These are phyloP conservation scores for Argyresthia goedartella DNA, from an alignment of 2,888 invertebrate species.

Conservation along the genomic window DNA sequence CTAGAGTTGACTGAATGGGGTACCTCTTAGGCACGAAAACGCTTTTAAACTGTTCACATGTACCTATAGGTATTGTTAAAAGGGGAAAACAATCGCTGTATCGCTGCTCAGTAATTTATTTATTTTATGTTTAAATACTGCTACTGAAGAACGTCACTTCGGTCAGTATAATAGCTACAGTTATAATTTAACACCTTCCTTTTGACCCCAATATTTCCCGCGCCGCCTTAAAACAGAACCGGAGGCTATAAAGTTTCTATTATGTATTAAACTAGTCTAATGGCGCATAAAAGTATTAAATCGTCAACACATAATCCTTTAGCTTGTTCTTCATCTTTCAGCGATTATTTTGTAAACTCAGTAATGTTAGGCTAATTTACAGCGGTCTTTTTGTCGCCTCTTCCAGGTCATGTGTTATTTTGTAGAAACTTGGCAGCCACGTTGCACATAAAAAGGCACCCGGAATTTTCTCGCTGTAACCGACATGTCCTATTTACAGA, in stretches of 20 bases:
- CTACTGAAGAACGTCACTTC: too few relatives aligned
- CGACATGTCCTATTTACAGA: constrained; percentile 37
- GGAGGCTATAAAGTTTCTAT: constrained; percentile 54
- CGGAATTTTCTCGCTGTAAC: constrained; percentile 32
- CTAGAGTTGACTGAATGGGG: too few relatives aligned
- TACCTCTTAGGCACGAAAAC: too few relatives aligned
- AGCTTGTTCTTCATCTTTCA: constrained; percentile 16
- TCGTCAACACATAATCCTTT: constrained; percentile 23
- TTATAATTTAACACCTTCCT: constrained; percentile 4
- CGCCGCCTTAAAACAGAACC: constrained; percentile 16
- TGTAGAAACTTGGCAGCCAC: constrained; percentile 3
- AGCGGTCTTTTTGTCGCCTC: constrained; percentile 6
- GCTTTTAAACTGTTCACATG: too few relatives aligned
- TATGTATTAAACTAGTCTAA: constrained; percentile 32
- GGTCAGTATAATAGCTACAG: not conserved
- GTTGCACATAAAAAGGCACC: constrained; percentile 23
- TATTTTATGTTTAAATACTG: not conserved
- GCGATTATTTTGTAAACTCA: constrained; percentile 1
- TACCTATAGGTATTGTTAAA: too few relatives aligned
- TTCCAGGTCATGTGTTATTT: constrained; percentile 2
- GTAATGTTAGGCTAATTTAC: constrained; percentile 7
- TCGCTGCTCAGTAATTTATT: not conserved
- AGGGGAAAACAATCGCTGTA: too few relatives aligned
- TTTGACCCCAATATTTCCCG: constrained; percentile 1
- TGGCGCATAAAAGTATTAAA: constrained; percentile 34